Conservation (phyloP, 2,888 invertebrate genomes). For the Lymantria monacha region DNA sequence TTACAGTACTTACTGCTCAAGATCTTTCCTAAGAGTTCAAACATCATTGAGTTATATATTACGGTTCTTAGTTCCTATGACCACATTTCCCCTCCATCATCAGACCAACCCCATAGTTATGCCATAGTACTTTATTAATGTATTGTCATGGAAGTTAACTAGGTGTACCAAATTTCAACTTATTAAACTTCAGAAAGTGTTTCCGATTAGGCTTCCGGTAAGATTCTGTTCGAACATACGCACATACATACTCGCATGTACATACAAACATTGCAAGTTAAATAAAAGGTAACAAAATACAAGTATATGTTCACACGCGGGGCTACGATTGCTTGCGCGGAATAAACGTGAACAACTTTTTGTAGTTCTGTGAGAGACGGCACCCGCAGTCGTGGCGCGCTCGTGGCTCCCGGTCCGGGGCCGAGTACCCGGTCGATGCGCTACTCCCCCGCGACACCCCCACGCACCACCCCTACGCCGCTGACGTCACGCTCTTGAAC, state of each 20-base stretch:
- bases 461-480: neutral
- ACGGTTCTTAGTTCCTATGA: neutral
- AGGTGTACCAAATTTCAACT: neutral
- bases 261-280: too few species aligned
- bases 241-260: too few species aligned
- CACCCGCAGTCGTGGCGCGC: neutral
- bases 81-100: neutral
- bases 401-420: neutral
- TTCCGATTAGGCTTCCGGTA: too few species aligned
- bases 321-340: too few species aligned
- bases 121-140: neutral
- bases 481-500: neutral
- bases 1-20: too few species aligned
- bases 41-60: neutral
- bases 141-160: neutral
- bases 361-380: too few species aligned
- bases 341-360: too few species aligned
- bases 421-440: neutral
- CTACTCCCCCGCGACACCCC: neutral
- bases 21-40: too few species aligned
- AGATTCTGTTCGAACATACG: too few species aligned
- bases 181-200: too few species aligned
- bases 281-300: too few species aligned
- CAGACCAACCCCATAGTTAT: neutral
- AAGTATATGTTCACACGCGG: too few species aligned